Base-by-base conservation (phyloP, 2,888 invertebrate genomes). In the Synanthedon tipuliformis region DNA sequence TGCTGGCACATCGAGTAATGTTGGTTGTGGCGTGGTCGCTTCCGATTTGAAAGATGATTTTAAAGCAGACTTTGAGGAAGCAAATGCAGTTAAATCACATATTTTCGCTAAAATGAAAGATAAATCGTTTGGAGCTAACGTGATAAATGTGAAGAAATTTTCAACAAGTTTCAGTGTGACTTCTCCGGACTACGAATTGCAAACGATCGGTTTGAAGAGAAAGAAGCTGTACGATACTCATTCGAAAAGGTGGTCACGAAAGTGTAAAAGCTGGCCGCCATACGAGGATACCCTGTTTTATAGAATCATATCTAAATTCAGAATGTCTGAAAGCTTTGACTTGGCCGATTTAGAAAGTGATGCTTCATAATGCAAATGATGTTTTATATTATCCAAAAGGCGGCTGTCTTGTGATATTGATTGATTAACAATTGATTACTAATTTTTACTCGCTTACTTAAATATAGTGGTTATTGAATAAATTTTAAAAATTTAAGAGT, bases 281-380 rank as follows among this genome's bases (percentile, higher is more conserved):
- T 81, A 72, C 23, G 86, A 87, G 52, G 73, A 84, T 11, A 75
- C 84, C 0, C 15, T 86, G 12, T 83, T 84, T 56, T 88, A 84
- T 53, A 75, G 68, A 40, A 75, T 87, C 2, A 70, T 85, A 12
- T 80, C 85, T 0, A 76, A 83, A 53, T 88, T 86, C 57, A 72
- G 83, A 51, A 78, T 84, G 76, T 81, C 86, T 0, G 82, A 86
- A 13, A 88, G 88, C 56, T 85, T 88, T 50, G 86, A 88, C 66
- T 70, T 78, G 0, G 83, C 71, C 50, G 78, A 81, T 54, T 58
- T 83, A 4, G 78, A 77, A 2, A 34, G 34, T 34, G 34, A 34
- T 34, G 34, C 2, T 2, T 34, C 34, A 34, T 3, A 34, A 10
- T 34, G 34, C 10, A 34, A 34, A 8, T 34, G 34, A 27, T 27